A percentile compares a stretch with the other conserved stretches of the same genome.
Evolutionary conservation across 2,888 invertebrate genomes (phyloP).

Genomic region (Sylvicola cinctus): DNA sequence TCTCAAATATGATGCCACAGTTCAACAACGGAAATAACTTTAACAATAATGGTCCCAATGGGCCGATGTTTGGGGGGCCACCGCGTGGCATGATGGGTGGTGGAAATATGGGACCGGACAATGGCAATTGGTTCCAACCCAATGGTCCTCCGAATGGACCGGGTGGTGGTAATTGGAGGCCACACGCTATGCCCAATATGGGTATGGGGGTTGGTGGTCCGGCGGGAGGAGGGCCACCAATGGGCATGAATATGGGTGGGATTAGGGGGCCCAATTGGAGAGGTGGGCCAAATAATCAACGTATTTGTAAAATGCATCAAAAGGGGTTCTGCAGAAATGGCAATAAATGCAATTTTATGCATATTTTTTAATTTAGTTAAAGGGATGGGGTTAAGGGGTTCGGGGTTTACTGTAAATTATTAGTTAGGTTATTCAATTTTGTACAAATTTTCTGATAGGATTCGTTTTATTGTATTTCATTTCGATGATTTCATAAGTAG

Average conservation of each 20-base stretch:
- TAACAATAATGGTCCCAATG: neutral
- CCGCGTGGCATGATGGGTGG: conserved; percentile 17
- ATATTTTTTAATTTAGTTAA: conserved; percentile 24
- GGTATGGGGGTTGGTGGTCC: conserved; percentile 28
- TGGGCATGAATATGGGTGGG: conserved; percentile 17
- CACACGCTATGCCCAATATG: conserved; percentile 11
- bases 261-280: conserved; percentile 27
- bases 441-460: too few relatives aligned
- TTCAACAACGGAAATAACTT: neutral
- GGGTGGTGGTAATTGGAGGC: conserved; percentile 17
- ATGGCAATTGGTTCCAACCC: conserved; percentile 19
- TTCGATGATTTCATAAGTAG: too few relatives aligned
- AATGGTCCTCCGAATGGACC: conserved; percentile 8
- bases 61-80: too few relatives aligned
- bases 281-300: conserved; percentile 28
- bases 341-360: conserved; percentile 63
- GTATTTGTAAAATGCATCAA: conserved; percentile 57
- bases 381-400: too few relatives aligned
- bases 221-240: conserved; percentile 24
- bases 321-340: conserved; percentile 66
- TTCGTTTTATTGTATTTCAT: too few relatives aligned
- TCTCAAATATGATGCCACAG: too few relatives aligned
- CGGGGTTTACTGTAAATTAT: conserved; percentile 3
- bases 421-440: too few relatives aligned
- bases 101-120: conserved; percentile 19